Evolutionary conservation across 2,888 invertebrate genomes (phyloP).

Genomic region (Apamea anceps): DNA sequence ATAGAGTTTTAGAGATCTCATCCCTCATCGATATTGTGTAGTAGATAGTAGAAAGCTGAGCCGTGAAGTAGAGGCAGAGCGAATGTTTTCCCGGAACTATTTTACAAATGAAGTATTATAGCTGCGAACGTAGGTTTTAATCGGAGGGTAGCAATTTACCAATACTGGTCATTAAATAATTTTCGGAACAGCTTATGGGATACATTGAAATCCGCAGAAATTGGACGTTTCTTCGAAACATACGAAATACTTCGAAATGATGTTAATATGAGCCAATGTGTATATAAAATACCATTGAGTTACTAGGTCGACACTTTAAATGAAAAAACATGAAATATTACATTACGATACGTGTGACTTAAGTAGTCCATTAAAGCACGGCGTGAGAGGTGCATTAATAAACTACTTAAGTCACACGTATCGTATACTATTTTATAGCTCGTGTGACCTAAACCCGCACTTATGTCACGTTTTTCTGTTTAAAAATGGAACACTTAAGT

Average conservation of each 20-base stretch:
- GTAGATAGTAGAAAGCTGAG: conserved; percentile 6
- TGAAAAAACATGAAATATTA: not conserved
- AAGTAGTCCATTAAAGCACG: too few species aligned
- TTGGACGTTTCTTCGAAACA: not conserved
- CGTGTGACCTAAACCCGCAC: not conserved
- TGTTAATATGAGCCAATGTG: not conserved
- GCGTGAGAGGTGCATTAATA: too few species aligned
- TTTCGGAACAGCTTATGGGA: not conserved
- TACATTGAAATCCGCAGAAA: not conserved
- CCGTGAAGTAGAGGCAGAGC: not conserved
- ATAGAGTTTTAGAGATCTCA: conserved; percentile 32
- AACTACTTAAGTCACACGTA: not conserved
- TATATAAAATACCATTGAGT: not conserved
- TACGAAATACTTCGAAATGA: not conserved
- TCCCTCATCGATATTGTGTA: conserved; percentile 10
- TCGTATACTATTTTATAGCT: not conserved
- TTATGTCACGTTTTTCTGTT: not conserved
- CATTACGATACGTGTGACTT: not conserved
- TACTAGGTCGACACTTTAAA: not conserved
- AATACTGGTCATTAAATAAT: not conserved
- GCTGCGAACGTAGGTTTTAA: too few species aligned
- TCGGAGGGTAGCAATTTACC: not conserved
- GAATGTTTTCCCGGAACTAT: not conserved
- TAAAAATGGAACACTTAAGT: not conserved
- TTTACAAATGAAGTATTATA: not conserved